These are phyloP conservation scores for Melanchra persicariae DNA, from an alignment of 2,888 invertebrate species.

Conservation along the genomic window DNA sequence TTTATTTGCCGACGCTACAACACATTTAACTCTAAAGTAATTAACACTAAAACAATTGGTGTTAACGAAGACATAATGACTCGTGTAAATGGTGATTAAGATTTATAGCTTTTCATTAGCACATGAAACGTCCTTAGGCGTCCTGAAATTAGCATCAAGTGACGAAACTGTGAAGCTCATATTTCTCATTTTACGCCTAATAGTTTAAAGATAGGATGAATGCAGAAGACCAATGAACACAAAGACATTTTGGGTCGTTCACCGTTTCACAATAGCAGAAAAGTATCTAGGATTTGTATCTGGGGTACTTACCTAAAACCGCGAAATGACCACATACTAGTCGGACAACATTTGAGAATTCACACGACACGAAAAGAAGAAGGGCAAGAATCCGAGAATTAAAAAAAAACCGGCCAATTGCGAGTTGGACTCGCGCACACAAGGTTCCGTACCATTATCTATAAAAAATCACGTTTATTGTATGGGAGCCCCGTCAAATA, in stretches of 20 bases:
- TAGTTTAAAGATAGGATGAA: background rate
- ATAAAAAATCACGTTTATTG: too few relatives aligned
- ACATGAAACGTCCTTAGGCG: slow-evolving; percentile 6
- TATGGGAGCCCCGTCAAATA: too few relatives aligned
- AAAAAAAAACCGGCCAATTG: too few relatives aligned
- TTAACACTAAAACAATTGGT: slow-evolving; percentile 31
- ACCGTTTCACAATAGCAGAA: background rate
- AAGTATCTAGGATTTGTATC: background rate
- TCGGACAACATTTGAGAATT: too few relatives aligned
- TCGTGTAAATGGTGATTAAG: slow-evolving; percentile 27
- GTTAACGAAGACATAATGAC: slow-evolving; percentile 38
- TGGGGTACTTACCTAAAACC: too few relatives aligned
- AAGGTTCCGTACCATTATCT: too few relatives aligned
- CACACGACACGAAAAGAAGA: too few relatives aligned
- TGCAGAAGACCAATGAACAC: background rate
- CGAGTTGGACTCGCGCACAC: too few relatives aligned
- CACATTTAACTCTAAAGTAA: slow-evolving; percentile 28
- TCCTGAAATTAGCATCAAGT: slow-evolving; percentile 10
- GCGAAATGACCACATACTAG: too few relatives aligned
- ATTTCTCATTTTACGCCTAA: slow-evolving; percentile 27
- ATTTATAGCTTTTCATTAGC: slow-evolving; percentile 40
- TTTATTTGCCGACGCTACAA: too few relatives aligned
- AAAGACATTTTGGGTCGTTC: background rate
- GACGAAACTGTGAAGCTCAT: slow-evolving; percentile 9
- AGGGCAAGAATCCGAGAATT: too few relatives aligned